phyloP scores from a whole-genome alignment of 2,888 invertebrate species.

The Ochropacha duplaris region DNA sequence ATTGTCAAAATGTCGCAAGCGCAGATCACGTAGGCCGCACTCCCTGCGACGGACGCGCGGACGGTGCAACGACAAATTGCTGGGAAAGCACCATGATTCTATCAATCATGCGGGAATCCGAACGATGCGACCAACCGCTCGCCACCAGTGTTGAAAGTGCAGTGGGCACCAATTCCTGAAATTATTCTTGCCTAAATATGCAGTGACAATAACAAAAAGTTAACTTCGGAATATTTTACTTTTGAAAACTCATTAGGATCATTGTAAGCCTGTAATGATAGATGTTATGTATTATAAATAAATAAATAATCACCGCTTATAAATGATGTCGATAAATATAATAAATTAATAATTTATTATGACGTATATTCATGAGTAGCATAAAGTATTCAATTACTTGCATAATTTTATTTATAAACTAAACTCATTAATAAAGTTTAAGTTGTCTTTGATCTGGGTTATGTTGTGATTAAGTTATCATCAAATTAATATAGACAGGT shows the following conservation, averaged over 20 bases:
- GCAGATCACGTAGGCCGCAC: conserved; percentile 56
- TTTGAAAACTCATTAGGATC: too few relatives aligned
- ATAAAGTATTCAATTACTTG: not conserved
- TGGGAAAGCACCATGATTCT: conserved; percentile 53
- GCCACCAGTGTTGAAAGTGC: conserved; percentile 22
- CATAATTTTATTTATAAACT: not conserved
- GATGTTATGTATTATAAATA: too few relatives aligned
- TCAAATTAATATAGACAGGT: not conserved
- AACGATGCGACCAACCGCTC: conserved; percentile 32
- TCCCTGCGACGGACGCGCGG: conserved; percentile 37
- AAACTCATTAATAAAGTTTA: not conserved
- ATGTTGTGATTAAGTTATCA: conserved; percentile 3
- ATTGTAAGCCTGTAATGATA: too few relatives aligned
- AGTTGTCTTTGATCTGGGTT: not conserved
- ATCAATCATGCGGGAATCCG: conserved; percentile 54
- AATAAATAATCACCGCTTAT: too few relatives aligned
- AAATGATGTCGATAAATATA: too few relatives aligned
- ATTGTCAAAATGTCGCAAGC: conserved; percentile 76
- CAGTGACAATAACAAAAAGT: not conserved
- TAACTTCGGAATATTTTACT: not conserved
- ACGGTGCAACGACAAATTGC: conserved; percentile 52
- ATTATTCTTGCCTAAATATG: conserved; percentile 11
- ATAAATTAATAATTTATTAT: too few relatives aligned
- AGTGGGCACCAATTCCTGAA: conserved; percentile 10
- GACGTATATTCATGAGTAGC: not conserved